phyloP scores from a whole-genome alignment of 1,140 invertebrate species.

The Mya arenaria region DNA sequence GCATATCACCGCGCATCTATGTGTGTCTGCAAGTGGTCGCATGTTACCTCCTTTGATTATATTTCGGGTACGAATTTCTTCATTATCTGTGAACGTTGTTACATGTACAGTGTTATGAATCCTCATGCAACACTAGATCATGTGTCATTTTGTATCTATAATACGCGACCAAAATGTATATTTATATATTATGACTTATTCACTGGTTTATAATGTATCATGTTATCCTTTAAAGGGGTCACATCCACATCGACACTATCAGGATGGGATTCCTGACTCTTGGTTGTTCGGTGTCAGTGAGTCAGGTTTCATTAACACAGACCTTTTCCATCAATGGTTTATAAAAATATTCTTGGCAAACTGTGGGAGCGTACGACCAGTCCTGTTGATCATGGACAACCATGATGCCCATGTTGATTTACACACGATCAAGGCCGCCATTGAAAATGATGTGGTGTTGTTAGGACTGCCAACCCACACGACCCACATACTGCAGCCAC shows the following conservation, averaged over 20 bases:
- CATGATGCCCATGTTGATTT: constrained; percentile 75
- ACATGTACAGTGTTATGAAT: no score
- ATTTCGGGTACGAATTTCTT: no score
- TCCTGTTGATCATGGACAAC: constrained; percentile 60
- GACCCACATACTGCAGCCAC: constrained; percentile 51
- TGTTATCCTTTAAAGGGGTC: neutral
- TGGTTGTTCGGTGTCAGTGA: neutral
- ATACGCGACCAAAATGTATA: no score
- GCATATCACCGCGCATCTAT: no score
- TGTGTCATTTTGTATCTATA: no score
- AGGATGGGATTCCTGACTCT: neutral
- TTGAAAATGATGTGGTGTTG: constrained; percentile 46
- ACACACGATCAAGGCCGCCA: constrained; percentile 63
- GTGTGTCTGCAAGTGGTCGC: no score
- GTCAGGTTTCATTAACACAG: neutral
- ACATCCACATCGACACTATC: neutral
- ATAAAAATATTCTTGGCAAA: neutral
- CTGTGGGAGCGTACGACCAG: constrained; percentile 6
- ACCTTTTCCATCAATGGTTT: neutral
- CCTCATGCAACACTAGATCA: no score
- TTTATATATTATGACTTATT: no score
- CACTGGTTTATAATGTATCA: no score
- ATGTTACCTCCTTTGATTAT: no score
- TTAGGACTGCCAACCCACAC: constrained; percentile 48
- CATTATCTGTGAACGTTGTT: no score